phyloP scores from a whole-genome alignment of 2,797 vertebrate genomes.

The Gorsachius magnificus region DNA sequence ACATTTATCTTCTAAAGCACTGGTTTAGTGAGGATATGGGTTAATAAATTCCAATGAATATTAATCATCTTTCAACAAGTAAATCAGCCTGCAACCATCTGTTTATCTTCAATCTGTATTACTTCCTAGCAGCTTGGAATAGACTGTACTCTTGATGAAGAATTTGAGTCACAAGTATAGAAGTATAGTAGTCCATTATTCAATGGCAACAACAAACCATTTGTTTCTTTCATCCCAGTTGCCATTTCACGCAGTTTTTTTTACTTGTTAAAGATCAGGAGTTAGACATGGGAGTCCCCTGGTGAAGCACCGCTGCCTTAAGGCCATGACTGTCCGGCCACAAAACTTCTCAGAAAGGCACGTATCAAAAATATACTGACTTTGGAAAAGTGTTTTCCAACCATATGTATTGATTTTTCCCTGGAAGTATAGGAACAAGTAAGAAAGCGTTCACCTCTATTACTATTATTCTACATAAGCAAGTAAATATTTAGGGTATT shows the following conservation, averaged over 20 bases:
- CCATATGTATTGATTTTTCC: not conserved
- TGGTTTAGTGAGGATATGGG: not conserved
- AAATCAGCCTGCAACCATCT: not conserved
- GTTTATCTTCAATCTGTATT: not conserved
- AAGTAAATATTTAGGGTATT: not conserved
- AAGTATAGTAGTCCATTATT: constrained; percentile 3
- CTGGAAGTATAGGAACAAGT: not conserved
- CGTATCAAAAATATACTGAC: rapidly evolving
- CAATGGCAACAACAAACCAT: not conserved
- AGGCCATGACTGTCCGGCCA: not conserved
- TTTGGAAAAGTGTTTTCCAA: not conserved
- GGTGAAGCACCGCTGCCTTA: not conserved
- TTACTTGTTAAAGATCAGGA: not conserved
- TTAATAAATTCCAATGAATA: not conserved
- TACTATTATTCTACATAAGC: not conserved
- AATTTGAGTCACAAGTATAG: not conserved
- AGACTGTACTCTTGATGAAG: not conserved
- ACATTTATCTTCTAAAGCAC: not conserved
- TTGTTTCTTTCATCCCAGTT: constrained; percentile 5
- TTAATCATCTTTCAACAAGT: not conserved
- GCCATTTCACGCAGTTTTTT: not conserved
- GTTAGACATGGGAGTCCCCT: not conserved
- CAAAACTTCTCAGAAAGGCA: not conserved
- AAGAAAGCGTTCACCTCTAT: not conserved
- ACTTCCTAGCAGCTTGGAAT: constrained; percentile 5